Base-by-base conservation (phyloP, 2,797 vertebrate species). In the Micropoecilia bifurca region DNA sequence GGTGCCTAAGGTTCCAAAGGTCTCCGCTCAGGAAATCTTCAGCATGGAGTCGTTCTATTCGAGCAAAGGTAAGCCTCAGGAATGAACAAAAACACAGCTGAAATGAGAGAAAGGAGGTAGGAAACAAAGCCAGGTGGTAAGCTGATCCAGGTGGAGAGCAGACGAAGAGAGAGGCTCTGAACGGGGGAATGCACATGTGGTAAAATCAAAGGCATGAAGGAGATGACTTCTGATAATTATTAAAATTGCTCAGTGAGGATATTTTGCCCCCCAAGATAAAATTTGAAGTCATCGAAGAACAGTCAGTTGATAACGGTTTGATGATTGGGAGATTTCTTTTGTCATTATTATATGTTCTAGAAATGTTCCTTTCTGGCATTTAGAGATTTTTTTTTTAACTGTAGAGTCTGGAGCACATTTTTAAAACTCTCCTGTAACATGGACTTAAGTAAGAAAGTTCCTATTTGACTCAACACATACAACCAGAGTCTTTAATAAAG, bases 21-120 rank as follows among this genome's bases (percentile, higher is more conserved):
- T 89, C 85, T 79, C 75, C 59, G 43, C 66, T 90, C 73, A 46
- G 39, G 25, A 72, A 79, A 73, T 84, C 75, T 78, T 74, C 78
- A 89, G 84, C 93, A 94, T 96, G 96, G 93, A 94, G 75, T 91
- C 81, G 73, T 95, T 91, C 89, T 93, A 0, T 88, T 94, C 94
- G 0, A 93, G 87, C 88, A 95, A 96, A 96, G 96, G 96, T 96
- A 95, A 91, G 95, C 53, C 22, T 69, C 18, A 77, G 68, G 14
- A 74, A 69, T 75, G 81, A 69, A 78, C 45, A 78, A 71, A 80
- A n/a, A 45, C 77, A 71, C 76, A 76, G 73, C 76, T 80, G 79
- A 81, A 85, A 75, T 36, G 36, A 79, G 72, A 83, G 84, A 88
- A 79, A 89, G 71, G 33, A 84, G 83, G 61, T 45, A 48, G 77